Percentiles rank a stretch among this genome's conserved stretches.
Evolutionary conservation across 2,888 invertebrate genomes (phyloP).

Genomic region (Chesias legatella): DNA sequence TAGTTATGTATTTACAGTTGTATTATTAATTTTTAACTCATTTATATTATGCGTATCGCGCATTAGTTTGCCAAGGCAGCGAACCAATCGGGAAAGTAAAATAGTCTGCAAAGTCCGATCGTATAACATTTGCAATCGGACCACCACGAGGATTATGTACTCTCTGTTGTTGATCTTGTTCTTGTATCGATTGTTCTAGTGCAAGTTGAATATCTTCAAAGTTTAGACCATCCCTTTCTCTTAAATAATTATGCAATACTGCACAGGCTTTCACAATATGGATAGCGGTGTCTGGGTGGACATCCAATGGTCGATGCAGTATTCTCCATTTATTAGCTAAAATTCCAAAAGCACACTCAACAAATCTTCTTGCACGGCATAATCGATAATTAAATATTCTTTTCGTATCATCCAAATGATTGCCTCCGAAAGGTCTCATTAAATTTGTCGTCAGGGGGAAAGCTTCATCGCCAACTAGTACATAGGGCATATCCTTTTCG

Average conservation of each 20-base stretch:
- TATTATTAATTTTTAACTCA: conserved; percentile 8
- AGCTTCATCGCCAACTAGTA: not conserved
- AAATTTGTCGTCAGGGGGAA: conserved; percentile 26
- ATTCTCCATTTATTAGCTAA: conserved; percentile 5
- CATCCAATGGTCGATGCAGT: not conserved
- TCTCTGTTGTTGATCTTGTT: not conserved
- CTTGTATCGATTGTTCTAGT: not conserved
- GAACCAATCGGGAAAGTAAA: conserved; percentile 3
- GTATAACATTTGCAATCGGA: conserved; percentile 1
- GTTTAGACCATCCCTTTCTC: conserved; percentile 3
- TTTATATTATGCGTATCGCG: conserved; percentile 4
- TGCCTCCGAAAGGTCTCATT: conserved; percentile 34
- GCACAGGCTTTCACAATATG: conserved; percentile 10
- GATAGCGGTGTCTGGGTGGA: not conserved
- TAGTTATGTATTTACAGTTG: conserved; percentile 6
- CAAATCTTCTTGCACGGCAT: conserved; percentile 37
- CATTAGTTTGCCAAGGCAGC: conserved; percentile 4
- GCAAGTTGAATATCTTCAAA: not conserved
- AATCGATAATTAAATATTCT: conserved; percentile 41
- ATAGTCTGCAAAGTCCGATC: conserved; percentile 8
- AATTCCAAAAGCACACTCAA: conserved; percentile 32
- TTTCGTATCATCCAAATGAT: conserved; percentile 31
- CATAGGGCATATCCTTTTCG: too few relatives aligned
- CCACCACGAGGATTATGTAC: not conserved
- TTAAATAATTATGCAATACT: conserved; percentile 14